These are phyloP conservation scores for Momotus momota DNA, from an alignment of 2,797 vertebrate genomes.

Conservation along the genomic window DNA sequence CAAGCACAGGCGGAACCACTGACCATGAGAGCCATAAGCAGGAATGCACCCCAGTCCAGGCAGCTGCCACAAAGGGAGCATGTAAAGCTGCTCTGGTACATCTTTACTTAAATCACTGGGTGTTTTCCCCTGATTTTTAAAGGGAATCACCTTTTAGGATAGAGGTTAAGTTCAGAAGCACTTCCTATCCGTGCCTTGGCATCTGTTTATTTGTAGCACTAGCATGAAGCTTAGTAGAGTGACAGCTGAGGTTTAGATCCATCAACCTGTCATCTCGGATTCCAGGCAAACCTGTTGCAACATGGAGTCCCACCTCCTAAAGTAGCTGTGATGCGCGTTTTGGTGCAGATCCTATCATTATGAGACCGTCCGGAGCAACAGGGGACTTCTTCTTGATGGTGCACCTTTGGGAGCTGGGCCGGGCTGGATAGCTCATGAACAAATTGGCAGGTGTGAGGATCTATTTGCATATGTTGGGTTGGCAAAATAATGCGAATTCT, in stretches of 20 bases:
- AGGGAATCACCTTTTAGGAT: background rate
- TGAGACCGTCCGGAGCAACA: background rate
- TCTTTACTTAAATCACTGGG: background rate
- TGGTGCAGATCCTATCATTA: background rate
- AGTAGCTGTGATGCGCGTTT: background rate
- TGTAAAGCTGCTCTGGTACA: background rate
- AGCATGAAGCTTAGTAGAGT: background rate
- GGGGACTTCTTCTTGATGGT: background rate
- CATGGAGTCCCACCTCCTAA: background rate
- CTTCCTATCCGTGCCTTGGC: background rate
- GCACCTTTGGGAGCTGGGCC: background rate
- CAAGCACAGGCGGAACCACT: fast-evolving
- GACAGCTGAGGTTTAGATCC: background rate
- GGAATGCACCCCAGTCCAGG: background rate
- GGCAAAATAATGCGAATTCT: background rate
- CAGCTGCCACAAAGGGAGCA: background rate
- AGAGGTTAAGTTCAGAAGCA: background rate
- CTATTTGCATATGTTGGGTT: background rate
- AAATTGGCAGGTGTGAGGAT: background rate
- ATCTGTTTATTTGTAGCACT: background rate
- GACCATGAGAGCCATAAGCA: background rate
- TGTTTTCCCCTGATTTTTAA: background rate
- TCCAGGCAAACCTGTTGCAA: background rate
- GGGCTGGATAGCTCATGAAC: background rate
- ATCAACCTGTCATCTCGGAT: fast-evolving